These are phyloP conservation scores for Gadus macrocephalus DNA, from an alignment of 2,113 vertebrate genomes.

Conservation along the genomic window DNA sequence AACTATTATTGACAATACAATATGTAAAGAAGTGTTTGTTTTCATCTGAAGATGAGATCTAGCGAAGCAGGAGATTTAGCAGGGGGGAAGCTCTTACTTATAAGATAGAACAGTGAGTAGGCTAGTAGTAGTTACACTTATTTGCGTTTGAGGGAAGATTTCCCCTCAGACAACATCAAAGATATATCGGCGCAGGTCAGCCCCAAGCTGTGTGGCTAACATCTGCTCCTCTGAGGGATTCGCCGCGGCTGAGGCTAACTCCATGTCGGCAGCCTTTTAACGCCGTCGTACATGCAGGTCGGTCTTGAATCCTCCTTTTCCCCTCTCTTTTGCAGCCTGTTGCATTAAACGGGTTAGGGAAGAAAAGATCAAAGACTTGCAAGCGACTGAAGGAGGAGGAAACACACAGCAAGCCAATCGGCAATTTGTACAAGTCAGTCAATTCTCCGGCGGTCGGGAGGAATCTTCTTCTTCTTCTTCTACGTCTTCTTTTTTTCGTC, in stretches of 20 bases:
- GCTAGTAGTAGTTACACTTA: too few relatives aligned
- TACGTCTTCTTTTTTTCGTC: not conserved
- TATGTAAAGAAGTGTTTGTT: too few relatives aligned
- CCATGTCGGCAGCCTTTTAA: conserved; percentile 30
- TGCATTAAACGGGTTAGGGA: conserved; percentile 39
- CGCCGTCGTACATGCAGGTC: conserved; percentile 17
- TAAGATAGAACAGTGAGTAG: too few relatives aligned
- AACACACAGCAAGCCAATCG: conserved; percentile 61
- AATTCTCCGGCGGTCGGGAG: conserved; percentile 53
- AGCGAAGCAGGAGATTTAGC: too few relatives aligned
- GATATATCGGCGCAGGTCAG: too few relatives aligned
- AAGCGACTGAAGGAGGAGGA: conserved; percentile 39
- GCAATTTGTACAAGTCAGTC: conserved; percentile 68
- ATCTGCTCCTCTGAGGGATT: conserved; percentile 35
- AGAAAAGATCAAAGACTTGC: conserved; percentile 68
- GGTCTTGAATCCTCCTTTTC: conserved; percentile 41
- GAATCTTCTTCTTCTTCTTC: too few relatives aligned
- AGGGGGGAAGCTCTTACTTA: too few relatives aligned
- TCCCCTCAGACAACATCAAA: too few relatives aligned
- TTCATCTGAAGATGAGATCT: too few relatives aligned
- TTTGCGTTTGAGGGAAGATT: too few relatives aligned
- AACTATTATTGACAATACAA: too few relatives aligned
- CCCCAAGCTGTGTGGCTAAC: conserved; percentile 3
- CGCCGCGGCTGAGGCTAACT: conserved; percentile 20
- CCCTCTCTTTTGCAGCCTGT: conserved; percentile 33